phyloP scores from a whole-genome alignment of 1,140 invertebrate genomes.

The Drosophila subpulchrella region DNA sequence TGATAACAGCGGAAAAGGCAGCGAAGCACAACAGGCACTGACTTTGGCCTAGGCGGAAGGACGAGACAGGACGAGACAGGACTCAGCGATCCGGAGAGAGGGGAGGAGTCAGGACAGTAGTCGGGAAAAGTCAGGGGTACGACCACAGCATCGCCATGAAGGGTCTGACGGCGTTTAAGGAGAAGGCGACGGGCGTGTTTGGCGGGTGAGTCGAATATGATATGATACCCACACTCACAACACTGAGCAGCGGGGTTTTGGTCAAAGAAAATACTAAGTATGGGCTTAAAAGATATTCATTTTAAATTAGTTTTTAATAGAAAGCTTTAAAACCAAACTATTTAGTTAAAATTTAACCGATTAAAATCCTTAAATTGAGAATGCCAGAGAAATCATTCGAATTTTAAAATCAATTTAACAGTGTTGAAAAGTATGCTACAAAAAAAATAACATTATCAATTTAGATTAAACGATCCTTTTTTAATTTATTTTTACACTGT shows the following conservation, averaged over 20 bases:
- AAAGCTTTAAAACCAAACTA: too few relatives aligned
- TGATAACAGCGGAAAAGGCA: conserved; percentile 62
- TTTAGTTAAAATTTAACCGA: too few relatives aligned
- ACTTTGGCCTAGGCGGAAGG: conserved; percentile 10
- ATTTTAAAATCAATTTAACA: too few relatives aligned
- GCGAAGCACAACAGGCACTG: conserved; percentile 35
- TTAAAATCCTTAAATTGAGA: too few relatives aligned
- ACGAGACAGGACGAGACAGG: conserved; percentile 10
- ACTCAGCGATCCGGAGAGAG: conserved; percentile 32
- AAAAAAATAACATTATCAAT: too few relatives aligned
- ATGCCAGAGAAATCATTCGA: too few relatives aligned
- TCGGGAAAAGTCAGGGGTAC: conserved; percentile 26
- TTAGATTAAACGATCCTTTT: too few relatives aligned
- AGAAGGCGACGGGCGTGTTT: conserved; percentile 80
- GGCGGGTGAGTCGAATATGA: conserved; percentile 73
- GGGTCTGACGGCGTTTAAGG: conserved; percentile 83
- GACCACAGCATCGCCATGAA: conserved; percentile 69
- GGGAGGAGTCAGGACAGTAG: conserved; percentile 10
- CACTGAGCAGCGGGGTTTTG: conserved; percentile 7
- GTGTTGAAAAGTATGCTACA: too few relatives aligned
- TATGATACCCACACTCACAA: background rate
- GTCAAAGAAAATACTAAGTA: background rate
- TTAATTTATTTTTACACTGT: too few relatives aligned
- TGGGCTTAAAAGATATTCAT: background rate
- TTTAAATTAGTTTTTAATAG: background rate